Evolutionary conservation across 2,113 vertebrate species (phyloP), one percentile per base, ranked within the genome.

Genomic region (Pygoscelis antarcticus): DNA sequence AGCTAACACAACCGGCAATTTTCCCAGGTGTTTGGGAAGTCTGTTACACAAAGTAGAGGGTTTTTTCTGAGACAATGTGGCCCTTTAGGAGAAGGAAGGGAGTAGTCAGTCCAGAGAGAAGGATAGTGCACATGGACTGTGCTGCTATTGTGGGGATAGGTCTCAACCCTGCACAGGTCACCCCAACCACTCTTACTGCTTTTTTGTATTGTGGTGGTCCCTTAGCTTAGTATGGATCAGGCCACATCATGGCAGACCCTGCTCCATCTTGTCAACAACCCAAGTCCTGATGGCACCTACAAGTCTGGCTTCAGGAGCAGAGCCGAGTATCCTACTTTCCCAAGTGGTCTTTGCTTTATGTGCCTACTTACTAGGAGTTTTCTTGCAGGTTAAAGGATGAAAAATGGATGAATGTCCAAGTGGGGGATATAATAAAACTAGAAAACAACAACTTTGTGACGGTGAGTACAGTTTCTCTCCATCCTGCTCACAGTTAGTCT

Each of bases 331-430:
- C 7, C 13, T 34, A 2, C 16, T 60, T 70, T 68, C n/a, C 46
- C 17, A 58, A 72, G 36, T 0, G 1, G 4, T 25, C 5, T 79
- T 57, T 83, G 6, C 8, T 46, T 9, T 83, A 51, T 29, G 19
- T 70, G 25, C 47, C 40, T 65, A 42, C 40, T 97, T 60, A 95
- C 38, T 38, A n/a, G 32, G 61, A 68, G 20, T 71, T 98, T 90
- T 95, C 85, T 96, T 97, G 42, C 96, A 99, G 99, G 93, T 81
- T 99, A 57, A 98, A 95, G 75, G 98, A 97, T 30, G 98, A 99
- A 86, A 99, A 99, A 97, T 99, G 99, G 99, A 99, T 98, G 99
- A 98, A 99, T 58, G 98, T 99, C 79, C 98, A 99, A 96, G 99
- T 99, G 46, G 99, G 99, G 34, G 99, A 99, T 95, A 98, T 99